Evolutionary conservation across 2,113 vertebrate genomes (phyloP).

Genomic region (Triplophysa tibetana): DNA sequence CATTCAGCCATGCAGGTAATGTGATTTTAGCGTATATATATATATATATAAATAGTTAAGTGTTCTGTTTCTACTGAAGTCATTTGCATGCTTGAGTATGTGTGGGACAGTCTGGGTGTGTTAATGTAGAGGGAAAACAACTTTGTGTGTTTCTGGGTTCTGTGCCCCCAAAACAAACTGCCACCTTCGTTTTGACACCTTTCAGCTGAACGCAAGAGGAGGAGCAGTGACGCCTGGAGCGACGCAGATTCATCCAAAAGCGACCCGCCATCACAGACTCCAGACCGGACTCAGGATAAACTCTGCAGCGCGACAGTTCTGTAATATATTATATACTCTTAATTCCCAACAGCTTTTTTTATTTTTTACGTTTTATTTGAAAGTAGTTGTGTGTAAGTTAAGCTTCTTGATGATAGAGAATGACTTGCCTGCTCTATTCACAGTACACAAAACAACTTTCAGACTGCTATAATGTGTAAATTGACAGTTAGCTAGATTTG

Average conservation of each 20-base stretch:
- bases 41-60: background rate
- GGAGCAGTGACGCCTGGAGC: constrained; percentile 79
- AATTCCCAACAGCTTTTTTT: constrained; percentile 82
- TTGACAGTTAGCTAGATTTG: constrained; percentile 83
- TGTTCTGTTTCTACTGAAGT: background rate
- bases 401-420: constrained; percentile 71
- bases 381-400: constrained; percentile 79
- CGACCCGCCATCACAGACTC: constrained; percentile 68
- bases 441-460: constrained; percentile 63
- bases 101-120: constrained; percentile 53
- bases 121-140: constrained; percentile 53
- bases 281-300: constrained; percentile 80
- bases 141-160: constrained; percentile 75
- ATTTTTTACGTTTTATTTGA: constrained; percentile 96
- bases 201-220: constrained; percentile 96
- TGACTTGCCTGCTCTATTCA: constrained; percentile 53
- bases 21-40: too few relatives aligned
- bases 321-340: constrained; percentile 86
- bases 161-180: constrained; percentile 92
- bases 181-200: constrained; percentile 99
- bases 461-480: constrained; percentile 88
- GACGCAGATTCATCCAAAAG: constrained; percentile 70
- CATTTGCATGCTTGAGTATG: constrained; percentile 62
- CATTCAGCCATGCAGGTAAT: background rate
- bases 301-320: constrained; percentile 86